Evolutionary conservation across 2,113 vertebrate species (phyloP), one percentile per base, ranked within the genome.

Genomic region (Xiphophorus hellerii): DNA sequence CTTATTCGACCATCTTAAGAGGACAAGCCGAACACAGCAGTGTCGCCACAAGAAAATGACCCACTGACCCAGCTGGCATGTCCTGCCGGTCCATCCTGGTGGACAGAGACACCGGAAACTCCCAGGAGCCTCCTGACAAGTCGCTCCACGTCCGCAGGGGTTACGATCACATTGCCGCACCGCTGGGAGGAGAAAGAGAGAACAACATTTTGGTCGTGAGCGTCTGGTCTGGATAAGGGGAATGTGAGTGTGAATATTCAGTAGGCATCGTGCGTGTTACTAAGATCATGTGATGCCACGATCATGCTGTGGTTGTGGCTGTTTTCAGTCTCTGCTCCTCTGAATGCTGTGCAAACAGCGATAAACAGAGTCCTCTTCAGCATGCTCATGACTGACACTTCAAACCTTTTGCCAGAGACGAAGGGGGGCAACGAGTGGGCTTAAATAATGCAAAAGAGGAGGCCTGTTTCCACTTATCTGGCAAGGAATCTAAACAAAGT

Each of bases 71-170:
- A 99, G 92, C 90, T 97, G 97, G 90, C 98, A 99, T 0, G 97
- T 99, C 88, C 96, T 96, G 88, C 98, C 98, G 61, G 95, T 97
- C 98, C 98, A 99, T 78, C 97, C 97, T 13, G 95, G 95, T 2
- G 97, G 96, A 89, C 98, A 99, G 77, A 97, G 78, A 74, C 98
- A 99, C 61, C 94, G 96, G 93, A 95, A 97, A 74, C 97, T 96
- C 67, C 96, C 95, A 5, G 95, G 91, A 71, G 94, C 86, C 90
- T 99, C 98, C 84, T 95, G 94, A 94, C 98, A 99, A 8, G 97
- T 99, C 9, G 98, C 96, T 72, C 97, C 97, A 0, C 95, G 96
- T 61, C 96, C 96, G 81, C 98, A 99, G 29, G 97, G 97, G 88
- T 94, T 96, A 66, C 95, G 96, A 88, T 97, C 95, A 87, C 98